These are phyloP conservation scores for Pycnomerus fuliginosus DNA, from an alignment of 2,888 invertebrate species.

Conservation along the genomic window DNA sequence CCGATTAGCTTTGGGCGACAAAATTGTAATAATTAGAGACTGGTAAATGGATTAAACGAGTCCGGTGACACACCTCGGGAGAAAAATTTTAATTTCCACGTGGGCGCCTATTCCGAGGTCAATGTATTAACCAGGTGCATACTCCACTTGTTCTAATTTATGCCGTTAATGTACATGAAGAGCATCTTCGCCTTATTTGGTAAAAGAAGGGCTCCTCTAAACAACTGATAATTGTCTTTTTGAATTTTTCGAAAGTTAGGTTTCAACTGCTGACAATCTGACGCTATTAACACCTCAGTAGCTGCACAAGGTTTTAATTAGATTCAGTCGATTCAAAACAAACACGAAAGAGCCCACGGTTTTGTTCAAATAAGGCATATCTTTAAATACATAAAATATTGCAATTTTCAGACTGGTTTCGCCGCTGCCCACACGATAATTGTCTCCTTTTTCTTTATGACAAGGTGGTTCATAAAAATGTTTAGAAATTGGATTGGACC, in stretches of 20 bases:
- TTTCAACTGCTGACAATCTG: slow-evolving; percentile 1
- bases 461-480: slow-evolving; percentile 33
- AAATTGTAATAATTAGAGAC: too few relatives aligned
- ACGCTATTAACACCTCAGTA: background rate
- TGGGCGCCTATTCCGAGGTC: slow-evolving; percentile 35
- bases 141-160: slow-evolving; percentile 37
- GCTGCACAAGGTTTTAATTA: slow-evolving; percentile 1
- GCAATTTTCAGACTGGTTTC: slow-evolving; percentile 49
- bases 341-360: slow-evolving; percentile 34
- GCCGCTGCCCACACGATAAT: slow-evolving; percentile 43
- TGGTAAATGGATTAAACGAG: slow-evolving; percentile 17
- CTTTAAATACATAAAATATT: slow-evolving; percentile 46
- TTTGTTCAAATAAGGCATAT: slow-evolving; percentile 43
- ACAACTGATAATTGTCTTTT: too few relatives aligned
- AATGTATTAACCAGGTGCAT: slow-evolving; percentile 38
- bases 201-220: slow-evolving; percentile 16
- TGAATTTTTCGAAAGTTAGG: too few relatives aligned
- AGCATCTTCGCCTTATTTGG: slow-evolving; percentile 26
- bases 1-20: too few relatives aligned
- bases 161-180: slow-evolving; percentile 27
- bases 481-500: slow-evolving; percentile 25
- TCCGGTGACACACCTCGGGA: slow-evolving; percentile 16
- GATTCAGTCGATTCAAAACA: slow-evolving; percentile 11
- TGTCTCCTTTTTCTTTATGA: slow-evolving; percentile 35
- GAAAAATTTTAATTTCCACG: slow-evolving; percentile 32